Base-by-base conservation (phyloP, 37 sponge, comb jelly and placozoan species). In the Ianthella basta region DNA sequence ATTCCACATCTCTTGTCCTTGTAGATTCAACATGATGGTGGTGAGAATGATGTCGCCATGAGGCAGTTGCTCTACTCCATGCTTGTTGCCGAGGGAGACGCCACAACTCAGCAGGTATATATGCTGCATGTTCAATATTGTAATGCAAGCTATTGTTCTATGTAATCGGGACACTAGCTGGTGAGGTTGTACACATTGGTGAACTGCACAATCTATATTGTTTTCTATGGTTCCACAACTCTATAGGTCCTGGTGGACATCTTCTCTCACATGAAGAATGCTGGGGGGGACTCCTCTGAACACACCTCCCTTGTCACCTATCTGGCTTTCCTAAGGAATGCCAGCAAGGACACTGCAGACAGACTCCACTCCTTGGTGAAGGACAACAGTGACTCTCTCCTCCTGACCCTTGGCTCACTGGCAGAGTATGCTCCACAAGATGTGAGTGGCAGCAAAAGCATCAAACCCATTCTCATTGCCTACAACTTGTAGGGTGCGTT, bases 51-150 rank as follows among this genome's bases (percentile, higher is more conserved):
- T 59, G 53, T 25, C 15, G 53, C 84, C 29, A 89, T 84, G 81
- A 89, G 81, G 61, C 36, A 37, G 24, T 59, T 85, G 30, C 39
- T 89, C 60, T 85, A 89, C 72, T 69, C 85, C 60, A 44, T 89
- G 41, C 85, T 89, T 25, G 61, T 60, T 41, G 21, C 72, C 55
- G 85, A 89, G 39, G 89, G 89, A 56, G 37, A 61, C 36, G n/a
- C 25, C 15, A 29, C 21, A 24, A 38, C 85, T 37, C 89, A 89
- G 54, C 69, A 81, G 89, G 89, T 89, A 57, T n/a, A 24, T 83
- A 83, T 10, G 8, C 10, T n/a, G n/a, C n/a, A n/a, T n/a, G n/a
- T n/a, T n/a, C n/a, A n/a, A n/a, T n/a, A n/a, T n/a, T n/a, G n/a
- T n/a, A n/a, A n/a, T n/a, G n/a, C 72, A 70, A 70, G 32, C 72